Percentiles rank a stretch among this genome's conserved stretches.
These are phyloP conservation scores for Python bivittatus DNA, from an alignment of 2,113 vertebrate species.

Conservation along the genomic window DNA sequence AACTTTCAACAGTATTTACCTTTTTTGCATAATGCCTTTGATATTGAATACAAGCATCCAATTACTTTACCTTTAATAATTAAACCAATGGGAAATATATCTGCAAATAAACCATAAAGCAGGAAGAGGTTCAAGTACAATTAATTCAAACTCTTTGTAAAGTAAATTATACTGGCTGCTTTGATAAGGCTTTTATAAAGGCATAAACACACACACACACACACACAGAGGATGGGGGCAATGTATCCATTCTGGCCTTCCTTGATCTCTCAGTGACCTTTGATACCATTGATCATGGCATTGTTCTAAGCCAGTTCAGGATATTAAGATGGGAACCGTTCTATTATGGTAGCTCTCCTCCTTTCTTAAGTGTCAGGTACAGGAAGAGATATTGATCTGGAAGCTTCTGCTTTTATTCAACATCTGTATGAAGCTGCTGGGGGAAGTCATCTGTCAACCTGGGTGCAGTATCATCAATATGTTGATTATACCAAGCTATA, in stretches of 20 bases:
- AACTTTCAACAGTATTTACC: constrained; percentile 22
- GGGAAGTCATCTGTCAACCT: no score
- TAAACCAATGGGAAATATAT: constrained; percentile 44
- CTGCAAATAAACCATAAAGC: constrained; percentile 37
- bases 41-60: constrained; percentile 44
- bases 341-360: no score
- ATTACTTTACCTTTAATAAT: constrained; percentile 54
- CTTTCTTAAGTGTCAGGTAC: no score
- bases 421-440: no score
- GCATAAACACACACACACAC: not conserved
- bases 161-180: constrained; percentile 31
- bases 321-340: no score
- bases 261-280: not conserved
- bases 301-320: no score
- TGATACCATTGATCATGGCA: not conserved
- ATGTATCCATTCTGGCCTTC: not conserved
- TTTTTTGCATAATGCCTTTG: constrained; percentile 41
- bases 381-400: no score
- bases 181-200: constrained; percentile 48
- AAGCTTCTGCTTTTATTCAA: no score
- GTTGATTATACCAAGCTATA: no score
- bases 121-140: constrained; percentile 32
- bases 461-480: no score
- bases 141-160: constrained; percentile 43
- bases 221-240: not conserved